Conservation (phyloP, 2,888 invertebrate genomes). For the Caenorhabditis sulstoni region DNA sequence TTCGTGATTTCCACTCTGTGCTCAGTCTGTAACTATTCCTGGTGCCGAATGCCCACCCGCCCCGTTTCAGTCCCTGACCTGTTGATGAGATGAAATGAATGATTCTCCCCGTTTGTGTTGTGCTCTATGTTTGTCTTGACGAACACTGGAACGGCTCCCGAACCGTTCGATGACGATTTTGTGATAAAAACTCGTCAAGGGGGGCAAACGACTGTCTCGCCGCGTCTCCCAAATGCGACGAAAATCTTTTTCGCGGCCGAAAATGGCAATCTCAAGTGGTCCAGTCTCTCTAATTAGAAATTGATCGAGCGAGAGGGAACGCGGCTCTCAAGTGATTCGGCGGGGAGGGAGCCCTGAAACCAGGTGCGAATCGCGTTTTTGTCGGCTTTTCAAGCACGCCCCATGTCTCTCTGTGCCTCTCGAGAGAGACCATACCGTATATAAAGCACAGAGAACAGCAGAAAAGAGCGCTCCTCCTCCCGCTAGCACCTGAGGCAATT, state of each 20-base stretch:
- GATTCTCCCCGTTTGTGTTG: not conserved
- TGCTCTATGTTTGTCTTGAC: slow-evolving; percentile 27
- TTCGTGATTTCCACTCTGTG: not conserved
- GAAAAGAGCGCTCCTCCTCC: slow-evolving; percentile 52
- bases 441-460: slow-evolving; percentile 55
- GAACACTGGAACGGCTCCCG: slow-evolving; percentile 9
- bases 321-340: slow-evolving; percentile 46
- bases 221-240: not conserved
- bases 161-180: slow-evolving; percentile 25
- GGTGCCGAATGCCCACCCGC: not conserved
- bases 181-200: slow-evolving; percentile 52
- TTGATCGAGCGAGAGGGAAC: slow-evolving; percentile 48
- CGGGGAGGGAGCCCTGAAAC: slow-evolving; percentile 52
- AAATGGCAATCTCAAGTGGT: slow-evolving; percentile 58
- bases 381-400: slow-evolving; percentile 59
- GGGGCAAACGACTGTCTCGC: slow-evolving; percentile 6
- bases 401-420: slow-evolving; percentile 34
- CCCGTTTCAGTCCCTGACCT: not conserved
- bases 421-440: slow-evolving; percentile 42
- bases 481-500: slow-evolving; percentile 52
- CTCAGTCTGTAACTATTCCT: not conserved
- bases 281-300: slow-evolving; percentile 56
- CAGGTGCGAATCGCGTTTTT: slow-evolving; percentile 62
- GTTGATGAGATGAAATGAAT: not conserved
- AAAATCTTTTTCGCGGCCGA: slow-evolving; percentile 30